Evolutionary conservation across 2,113 vertebrate genomes (phyloP).

Genomic region (Panurus biarmicus): DNA sequence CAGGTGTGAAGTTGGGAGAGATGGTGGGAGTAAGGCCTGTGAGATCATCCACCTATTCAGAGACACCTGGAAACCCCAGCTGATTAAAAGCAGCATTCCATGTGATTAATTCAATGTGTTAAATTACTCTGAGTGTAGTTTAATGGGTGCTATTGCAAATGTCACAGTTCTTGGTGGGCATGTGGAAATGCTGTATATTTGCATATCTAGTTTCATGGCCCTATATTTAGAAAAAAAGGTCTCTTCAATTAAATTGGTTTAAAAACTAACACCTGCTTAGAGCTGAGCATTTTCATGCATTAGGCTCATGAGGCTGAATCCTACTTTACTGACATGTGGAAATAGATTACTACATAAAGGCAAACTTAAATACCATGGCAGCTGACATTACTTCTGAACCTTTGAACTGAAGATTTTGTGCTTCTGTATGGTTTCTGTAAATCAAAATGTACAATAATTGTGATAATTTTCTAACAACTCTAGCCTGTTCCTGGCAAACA

Average conservation of each 20-base stretch:
- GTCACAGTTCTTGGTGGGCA: neutral
- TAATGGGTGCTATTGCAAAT: neutral
- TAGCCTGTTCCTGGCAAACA: constrained; percentile 82
- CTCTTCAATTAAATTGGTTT: neutral
- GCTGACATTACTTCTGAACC: neutral
- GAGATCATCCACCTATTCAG: neutral
- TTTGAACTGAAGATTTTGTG: neutral
- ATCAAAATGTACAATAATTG: neutral
- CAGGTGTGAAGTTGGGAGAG: neutral
- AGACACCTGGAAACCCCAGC: neutral
- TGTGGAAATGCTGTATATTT: neutral
- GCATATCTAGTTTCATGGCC: neutral
- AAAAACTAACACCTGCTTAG: neutral
- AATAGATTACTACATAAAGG: neutral
- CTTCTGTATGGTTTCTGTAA: neutral
- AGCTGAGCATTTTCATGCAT: neutral
- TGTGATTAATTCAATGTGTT: neutral
- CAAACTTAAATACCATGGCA: neutral
- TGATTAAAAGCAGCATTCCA: neutral
- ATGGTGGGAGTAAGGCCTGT: neutral
- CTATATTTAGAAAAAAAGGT: neutral
- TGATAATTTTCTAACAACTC: constrained; percentile 44
- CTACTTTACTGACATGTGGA: neutral
- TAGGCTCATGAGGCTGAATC: neutral
- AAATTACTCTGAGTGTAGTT: neutral